Evolutionary conservation across 1,140 invertebrate genomes (phyloP).

Genomic region (Zaprionus nigranus): DNA sequence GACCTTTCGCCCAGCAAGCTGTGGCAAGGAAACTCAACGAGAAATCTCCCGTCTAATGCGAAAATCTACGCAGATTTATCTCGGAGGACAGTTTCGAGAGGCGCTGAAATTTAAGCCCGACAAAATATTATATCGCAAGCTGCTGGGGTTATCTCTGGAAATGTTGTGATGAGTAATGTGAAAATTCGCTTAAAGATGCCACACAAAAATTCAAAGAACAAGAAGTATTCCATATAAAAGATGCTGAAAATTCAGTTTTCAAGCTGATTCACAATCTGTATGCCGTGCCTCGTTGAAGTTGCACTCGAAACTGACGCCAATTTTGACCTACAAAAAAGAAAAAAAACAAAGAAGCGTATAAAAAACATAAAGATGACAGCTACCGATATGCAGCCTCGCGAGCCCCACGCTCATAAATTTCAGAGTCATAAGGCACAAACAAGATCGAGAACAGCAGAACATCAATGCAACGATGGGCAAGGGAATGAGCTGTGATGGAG

Average conservation of each 20-base stretch:
- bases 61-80: constrained; percentile 75
- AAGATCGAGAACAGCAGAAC: constrained; percentile 45
- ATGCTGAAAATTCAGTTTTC: neutral
- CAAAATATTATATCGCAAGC: constrained; percentile 15
- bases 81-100: constrained; percentile 53
- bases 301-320: constrained; percentile 36
- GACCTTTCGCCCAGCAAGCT: constrained; percentile 73
- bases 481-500: neutral
- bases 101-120: constrained; percentile 56
- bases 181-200: neutral
- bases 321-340: constrained; percentile 57
- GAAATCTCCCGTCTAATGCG: constrained; percentile 53
- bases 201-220: constrained; percentile 1
- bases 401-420: constrained; percentile 60
- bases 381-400: constrained; percentile 67
- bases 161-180: constrained; percentile 21
- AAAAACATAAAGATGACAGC: constrained; percentile 75
- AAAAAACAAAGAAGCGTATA: constrained; percentile 31
- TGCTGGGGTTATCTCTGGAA: constrained; percentile 19
- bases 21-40: constrained; percentile 29
- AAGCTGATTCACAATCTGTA: constrained; percentile 1
- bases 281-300: neutral
- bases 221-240: neutral
- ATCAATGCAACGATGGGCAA: neutral
- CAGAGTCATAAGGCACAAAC: constrained; percentile 73